Percentiles rank a stretch among this genome's conserved stretches.
Evolutionary conservation across 2,113 vertebrate genomes (phyloP).

Genomic region (Atractosteus spatula): DNA sequence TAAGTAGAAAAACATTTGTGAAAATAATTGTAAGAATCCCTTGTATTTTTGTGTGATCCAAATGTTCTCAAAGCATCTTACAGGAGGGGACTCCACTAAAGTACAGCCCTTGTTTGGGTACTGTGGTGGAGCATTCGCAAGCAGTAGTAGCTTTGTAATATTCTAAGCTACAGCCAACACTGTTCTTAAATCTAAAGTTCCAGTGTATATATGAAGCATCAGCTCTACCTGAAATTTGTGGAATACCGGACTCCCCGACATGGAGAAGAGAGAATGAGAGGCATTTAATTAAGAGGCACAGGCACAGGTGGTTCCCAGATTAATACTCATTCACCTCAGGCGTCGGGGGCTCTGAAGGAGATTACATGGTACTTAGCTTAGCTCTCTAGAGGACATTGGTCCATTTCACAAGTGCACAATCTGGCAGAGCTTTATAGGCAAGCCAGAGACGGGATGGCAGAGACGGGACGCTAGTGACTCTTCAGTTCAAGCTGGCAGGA

Average conservation of each 20-base stretch:
- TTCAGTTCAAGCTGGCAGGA: too few relatives aligned
- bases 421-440: neutral
- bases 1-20: too few relatives aligned
- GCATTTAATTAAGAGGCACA: neutral
- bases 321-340: constrained; percentile 10
- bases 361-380: constrained; percentile 1
- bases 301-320: constrained; percentile 22
- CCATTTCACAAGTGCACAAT: neutral
- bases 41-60: too few relatives aligned
- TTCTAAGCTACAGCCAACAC: too few relatives aligned
- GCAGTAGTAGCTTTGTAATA: too few relatives aligned
- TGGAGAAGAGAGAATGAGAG: neutral
- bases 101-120: too few relatives aligned
- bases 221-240: neutral
- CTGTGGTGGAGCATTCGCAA: too few relatives aligned
- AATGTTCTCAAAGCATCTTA: too few relatives aligned
- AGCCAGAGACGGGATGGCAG: neutral
- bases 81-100: too few relatives aligned
- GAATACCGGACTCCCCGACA: neutral
- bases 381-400: neutral
- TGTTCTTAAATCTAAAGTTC: neutral
- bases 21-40: too few relatives aligned
- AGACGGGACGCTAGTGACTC: neutral
- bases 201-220: neutral
- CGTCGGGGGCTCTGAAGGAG: neutral